phyloP scores from a whole-genome alignment of 2,888 invertebrate species.

The Chromoteleia sp. region DNA sequence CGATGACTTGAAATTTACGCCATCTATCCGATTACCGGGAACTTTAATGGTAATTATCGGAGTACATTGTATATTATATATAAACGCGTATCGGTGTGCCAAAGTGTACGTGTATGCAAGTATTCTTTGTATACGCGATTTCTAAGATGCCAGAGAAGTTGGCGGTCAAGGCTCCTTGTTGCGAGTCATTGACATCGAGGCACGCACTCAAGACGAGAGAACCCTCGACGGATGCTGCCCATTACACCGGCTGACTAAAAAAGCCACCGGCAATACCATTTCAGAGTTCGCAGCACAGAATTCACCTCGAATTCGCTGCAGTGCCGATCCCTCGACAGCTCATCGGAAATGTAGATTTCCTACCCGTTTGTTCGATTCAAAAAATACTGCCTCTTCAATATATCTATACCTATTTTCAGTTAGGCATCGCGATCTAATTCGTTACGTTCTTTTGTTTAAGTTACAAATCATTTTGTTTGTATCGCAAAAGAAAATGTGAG shows the following conservation, averaged over 20 bases:
- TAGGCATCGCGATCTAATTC: not conserved
- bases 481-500: too few relatives aligned
- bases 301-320: slow-evolving; percentile 52
- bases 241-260: slow-evolving; percentile 70
- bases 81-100: slow-evolving; percentile 1
- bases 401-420: not conserved
- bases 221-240: slow-evolving; percentile 71
- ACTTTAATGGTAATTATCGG: slow-evolving; percentile 57
- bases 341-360: slow-evolving; percentile 54
- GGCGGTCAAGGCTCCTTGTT: slow-evolving; percentile 82
- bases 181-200: slow-evolving; percentile 83
- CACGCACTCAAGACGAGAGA: slow-evolving; percentile 72
- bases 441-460: not conserved
- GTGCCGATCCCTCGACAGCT: slow-evolving; percentile 34
- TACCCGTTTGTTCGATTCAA: slow-evolving; percentile 12
- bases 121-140: slow-evolving; percentile 67
- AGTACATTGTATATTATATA: slow-evolving; percentile 52
- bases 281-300: slow-evolving; percentile 62
- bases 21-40: slow-evolving; percentile 53
- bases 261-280: slow-evolving; percentile 67
- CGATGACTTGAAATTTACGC: slow-evolving; percentile 65
- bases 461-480: not conserved
- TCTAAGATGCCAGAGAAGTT: slow-evolving; percentile 80
- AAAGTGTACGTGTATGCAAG: slow-evolving; percentile 31
- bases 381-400: slow-evolving; percentile 3